Conservation (phyloP, 2,113 vertebrate genomes). For the Phylloscopus trochilus region DNA sequence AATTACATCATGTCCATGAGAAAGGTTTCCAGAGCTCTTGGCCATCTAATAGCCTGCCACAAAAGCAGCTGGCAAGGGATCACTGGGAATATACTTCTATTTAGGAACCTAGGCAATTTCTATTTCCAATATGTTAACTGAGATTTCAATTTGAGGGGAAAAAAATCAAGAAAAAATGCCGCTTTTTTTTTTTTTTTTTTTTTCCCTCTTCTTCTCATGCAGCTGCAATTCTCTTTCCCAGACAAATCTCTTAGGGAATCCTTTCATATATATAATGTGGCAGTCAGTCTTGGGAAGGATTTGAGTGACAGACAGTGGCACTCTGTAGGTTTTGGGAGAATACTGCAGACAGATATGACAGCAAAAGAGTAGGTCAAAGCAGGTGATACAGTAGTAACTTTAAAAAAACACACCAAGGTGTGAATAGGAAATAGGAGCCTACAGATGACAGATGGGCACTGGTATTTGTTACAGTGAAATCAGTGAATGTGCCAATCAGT, state of each 20-base stretch:
- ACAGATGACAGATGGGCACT: neutral
- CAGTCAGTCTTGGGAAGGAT: neutral
- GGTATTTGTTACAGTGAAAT: neutral
- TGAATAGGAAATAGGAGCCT: neutral
- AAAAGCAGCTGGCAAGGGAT: constrained; percentile 23
- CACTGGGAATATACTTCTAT: neutral
- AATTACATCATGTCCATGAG: neutral
- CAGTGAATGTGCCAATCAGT: neutral
- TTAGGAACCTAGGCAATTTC: neutral
- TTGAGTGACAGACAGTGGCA: neutral
- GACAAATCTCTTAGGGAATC: neutral
- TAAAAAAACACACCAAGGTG: neutral
- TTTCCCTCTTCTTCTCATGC: neutral
- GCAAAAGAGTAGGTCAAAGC: neutral
- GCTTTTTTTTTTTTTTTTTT: neutral
- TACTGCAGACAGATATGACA: neutral
- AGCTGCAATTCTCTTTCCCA: neutral
- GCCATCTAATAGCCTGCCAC: neutral
- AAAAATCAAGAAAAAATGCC: neutral
- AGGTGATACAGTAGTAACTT: neutral
- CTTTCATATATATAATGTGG: neutral
- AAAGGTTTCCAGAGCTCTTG: neutral
- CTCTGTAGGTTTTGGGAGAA: neutral
- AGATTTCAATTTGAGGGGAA: neutral
- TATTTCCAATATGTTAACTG: neutral